These are phyloP conservation scores for Callinectes sapidus DNA, from an alignment of 2,888 invertebrate genomes.

Conservation along the genomic window DNA sequence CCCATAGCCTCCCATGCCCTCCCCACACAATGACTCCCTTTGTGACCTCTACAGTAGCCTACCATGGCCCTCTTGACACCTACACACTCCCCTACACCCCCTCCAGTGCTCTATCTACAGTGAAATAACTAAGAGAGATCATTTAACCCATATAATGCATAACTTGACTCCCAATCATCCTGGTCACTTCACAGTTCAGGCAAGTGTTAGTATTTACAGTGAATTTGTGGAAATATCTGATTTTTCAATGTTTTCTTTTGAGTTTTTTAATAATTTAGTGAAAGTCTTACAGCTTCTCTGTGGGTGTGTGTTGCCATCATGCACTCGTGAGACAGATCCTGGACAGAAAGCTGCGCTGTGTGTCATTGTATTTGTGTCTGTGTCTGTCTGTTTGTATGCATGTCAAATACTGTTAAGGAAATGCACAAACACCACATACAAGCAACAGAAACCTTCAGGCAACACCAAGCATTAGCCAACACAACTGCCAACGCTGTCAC, in stretches of 20 bases:
- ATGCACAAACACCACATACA: conserved; percentile 7
- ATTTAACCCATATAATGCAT: not conserved
- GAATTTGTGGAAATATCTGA: not conserved
- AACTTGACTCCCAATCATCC: not conserved
- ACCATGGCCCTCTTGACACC: not conserved
- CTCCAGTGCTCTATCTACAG: not conserved
- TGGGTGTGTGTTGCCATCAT: not conserved
- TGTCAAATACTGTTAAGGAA: not conserved
- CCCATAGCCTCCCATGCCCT: not conserved
- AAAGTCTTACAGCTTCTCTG: not conserved
- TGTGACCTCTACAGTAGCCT: not conserved
- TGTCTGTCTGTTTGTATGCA: not conserved
- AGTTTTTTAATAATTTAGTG: not conserved
- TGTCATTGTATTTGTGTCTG: not conserved
- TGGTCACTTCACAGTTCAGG: not conserved
- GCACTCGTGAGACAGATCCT: conserved; percentile 1
- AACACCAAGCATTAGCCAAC: conserved; percentile 23
- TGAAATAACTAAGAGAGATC: not conserved
- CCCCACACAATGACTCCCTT: not conserved
- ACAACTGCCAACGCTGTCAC: not conserved
- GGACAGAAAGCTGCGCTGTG: conserved; percentile 1
- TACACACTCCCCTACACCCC: not conserved
- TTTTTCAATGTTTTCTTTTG: not conserved
- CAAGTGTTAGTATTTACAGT: not conserved
- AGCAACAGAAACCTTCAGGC: conserved; percentile 2